Conservation (phyloP, 2,113 vertebrate species). For the Phoxinus phoxinus region DNA sequence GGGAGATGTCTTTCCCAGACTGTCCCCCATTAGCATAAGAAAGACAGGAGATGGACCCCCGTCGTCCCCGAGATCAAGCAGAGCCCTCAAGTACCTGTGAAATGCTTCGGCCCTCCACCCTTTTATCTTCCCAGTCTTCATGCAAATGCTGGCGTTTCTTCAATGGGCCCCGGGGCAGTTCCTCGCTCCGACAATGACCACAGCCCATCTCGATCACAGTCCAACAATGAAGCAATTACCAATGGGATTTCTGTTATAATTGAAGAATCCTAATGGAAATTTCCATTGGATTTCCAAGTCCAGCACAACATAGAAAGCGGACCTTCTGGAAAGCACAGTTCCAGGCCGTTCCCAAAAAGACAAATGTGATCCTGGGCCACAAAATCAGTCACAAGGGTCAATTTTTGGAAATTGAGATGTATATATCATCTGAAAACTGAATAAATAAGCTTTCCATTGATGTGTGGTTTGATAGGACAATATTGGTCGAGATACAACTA, state of each 20-base stretch:
- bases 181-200: not conserved
- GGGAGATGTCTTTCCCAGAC: conserved; percentile 37
- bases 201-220: not conserved
- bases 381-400: too few relatives aligned
- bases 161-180: conserved; percentile 25
- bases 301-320: not conserved
- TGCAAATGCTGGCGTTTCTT: conserved; percentile 56
- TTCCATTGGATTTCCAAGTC: not conserved
- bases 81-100: conserved; percentile 61
- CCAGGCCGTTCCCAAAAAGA: not conserved
- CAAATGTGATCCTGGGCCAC: too few relatives aligned
- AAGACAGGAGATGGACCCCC: conserved; percentile 53
- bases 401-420: too few relatives aligned
- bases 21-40: conserved; percentile 53
- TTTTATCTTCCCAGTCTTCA: conserved; percentile 58
- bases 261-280: not conserved
- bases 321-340: not conserved
- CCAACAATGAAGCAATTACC: not conserved
- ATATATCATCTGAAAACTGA: too few relatives aligned
- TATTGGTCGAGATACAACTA: too few relatives aligned
- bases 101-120: conserved; percentile 36
- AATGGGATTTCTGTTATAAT: not conserved
- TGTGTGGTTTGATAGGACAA: too few relatives aligned
- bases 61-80: conserved; percentile 53
- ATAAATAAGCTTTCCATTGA: too few relatives aligned